Conservation (phyloP, 2,113 vertebrate species). For the Bos javanicus region DNA sequence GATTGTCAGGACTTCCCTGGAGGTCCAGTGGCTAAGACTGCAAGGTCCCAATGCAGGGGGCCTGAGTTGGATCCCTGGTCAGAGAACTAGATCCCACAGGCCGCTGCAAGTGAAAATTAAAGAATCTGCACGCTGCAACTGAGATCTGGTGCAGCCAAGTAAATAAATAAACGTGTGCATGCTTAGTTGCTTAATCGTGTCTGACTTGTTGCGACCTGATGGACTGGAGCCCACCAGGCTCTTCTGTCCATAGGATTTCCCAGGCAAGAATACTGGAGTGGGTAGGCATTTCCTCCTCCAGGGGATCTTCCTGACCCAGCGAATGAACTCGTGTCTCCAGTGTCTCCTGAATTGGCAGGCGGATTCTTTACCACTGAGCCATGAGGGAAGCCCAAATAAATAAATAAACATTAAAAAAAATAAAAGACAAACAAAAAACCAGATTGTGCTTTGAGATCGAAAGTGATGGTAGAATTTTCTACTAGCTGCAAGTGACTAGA, state of each 20-base stretch:
- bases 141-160: not conserved
- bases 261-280: not conserved
- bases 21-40: not conserved
- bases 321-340: not conserved
- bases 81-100: not conserved
- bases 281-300: not conserved
- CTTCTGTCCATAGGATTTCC: not conserved
- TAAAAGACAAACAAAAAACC: not conserved
- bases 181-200: not conserved
- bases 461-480: not conserved
- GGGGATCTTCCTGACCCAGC: not conserved
- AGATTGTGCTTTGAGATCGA: not conserved
- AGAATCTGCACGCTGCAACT: not conserved
- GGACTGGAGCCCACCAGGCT: not conserved
- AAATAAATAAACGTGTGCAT: not conserved
- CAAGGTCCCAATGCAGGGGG: not conserved
- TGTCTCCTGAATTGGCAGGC: not conserved
- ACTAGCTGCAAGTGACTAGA: not conserved
- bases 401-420: not conserved
- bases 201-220: fast-evolving
- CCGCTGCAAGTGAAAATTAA: not conserved
- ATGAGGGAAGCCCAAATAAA: not conserved
- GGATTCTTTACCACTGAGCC: not conserved
- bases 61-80: not conserved
- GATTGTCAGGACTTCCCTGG: not conserved